Evolutionary conservation across 2,888 invertebrate species (phyloP).

Genomic region (Trichogramma dendrolimi): DNA sequence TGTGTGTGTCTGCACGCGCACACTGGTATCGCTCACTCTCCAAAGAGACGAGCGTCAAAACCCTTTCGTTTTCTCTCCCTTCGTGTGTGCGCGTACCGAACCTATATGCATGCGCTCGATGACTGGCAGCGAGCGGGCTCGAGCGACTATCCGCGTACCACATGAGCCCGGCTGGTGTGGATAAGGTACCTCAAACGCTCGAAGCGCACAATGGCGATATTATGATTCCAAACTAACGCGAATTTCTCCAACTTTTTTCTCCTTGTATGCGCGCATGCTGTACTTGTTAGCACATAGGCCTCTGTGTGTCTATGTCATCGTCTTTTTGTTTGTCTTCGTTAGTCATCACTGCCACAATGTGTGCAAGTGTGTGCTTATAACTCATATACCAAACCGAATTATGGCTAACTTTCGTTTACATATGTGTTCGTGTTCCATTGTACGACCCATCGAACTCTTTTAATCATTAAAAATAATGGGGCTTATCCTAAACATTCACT

Average conservation of each 20-base stretch:
- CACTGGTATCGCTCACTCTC: slow-evolving; percentile 21
- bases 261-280: too few relatives aligned
- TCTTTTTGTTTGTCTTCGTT: slow-evolving; percentile 26
- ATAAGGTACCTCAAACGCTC: slow-evolving; percentile 14
- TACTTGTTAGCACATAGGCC: too few relatives aligned
- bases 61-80: slow-evolving; percentile 41
- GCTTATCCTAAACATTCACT: too few relatives aligned
- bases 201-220: slow-evolving; percentile 17
- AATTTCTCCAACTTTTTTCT: too few relatives aligned
- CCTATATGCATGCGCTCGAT: too few relatives aligned
- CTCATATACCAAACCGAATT: too few relatives aligned
- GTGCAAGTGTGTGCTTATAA: too few relatives aligned
- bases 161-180: slow-evolving; percentile 25
- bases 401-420: too few relatives aligned
- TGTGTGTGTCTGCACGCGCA: neutral
- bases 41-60: slow-evolving; percentile 37
- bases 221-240: neutral
- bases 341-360: neutral
- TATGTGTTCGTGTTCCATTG: too few relatives aligned
- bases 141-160: slow-evolving; percentile 31
- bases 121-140: slow-evolving; percentile 4
- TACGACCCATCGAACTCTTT: too few relatives aligned
- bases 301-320: slow-evolving; percentile 21
- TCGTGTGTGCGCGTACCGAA: too few relatives aligned
- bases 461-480: too few relatives aligned